phyloP scores from a whole-genome alignment of 2,888 invertebrate genomes.

The Bembecia ichneumoniformis region DNA sequence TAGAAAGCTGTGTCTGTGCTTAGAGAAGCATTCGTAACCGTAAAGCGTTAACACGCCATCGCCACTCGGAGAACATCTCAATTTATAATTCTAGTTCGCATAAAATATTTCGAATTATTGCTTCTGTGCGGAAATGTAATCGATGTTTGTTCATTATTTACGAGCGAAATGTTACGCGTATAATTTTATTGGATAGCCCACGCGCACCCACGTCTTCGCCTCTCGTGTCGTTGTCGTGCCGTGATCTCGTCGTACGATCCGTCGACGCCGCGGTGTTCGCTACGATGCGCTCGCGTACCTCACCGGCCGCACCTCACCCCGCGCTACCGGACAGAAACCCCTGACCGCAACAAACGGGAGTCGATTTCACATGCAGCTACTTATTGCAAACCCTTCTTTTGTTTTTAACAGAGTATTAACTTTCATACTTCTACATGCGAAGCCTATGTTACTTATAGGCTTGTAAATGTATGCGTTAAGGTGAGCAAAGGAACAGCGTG shows the following conservation, averaged over 20 bases:
- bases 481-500: too few species aligned
- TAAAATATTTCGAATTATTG: constrained; percentile 42
- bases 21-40: constrained; percentile 33
- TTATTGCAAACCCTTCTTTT: constrained; percentile 17
- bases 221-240: constrained; percentile 2
- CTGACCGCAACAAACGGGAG: constrained; percentile 11
- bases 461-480: constrained; percentile 1
- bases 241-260: not conserved
- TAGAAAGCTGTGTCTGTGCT: constrained; percentile 43
- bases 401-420: constrained; percentile 46
- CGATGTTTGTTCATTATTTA: constrained; percentile 36
- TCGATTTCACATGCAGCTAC: not conserved
- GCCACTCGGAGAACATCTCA: constrained; percentile 35
- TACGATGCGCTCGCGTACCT: constrained; percentile 38
- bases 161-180: constrained; percentile 27
- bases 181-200: constrained; percentile 30
- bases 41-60: constrained; percentile 32
- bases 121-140: constrained; percentile 36
- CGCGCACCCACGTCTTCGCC: constrained; percentile 11
- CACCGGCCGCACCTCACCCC: constrained; percentile 38
- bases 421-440: constrained; percentile 38
- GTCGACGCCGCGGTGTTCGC: constrained; percentile 6
- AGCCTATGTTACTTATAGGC: constrained; percentile 5
- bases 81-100: constrained; percentile 43
- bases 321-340: constrained; percentile 26